phyloP scores from a whole-genome alignment of 35 echinoderm and acorn worm genomes.

The Apostichopus parvimensis region DNA sequence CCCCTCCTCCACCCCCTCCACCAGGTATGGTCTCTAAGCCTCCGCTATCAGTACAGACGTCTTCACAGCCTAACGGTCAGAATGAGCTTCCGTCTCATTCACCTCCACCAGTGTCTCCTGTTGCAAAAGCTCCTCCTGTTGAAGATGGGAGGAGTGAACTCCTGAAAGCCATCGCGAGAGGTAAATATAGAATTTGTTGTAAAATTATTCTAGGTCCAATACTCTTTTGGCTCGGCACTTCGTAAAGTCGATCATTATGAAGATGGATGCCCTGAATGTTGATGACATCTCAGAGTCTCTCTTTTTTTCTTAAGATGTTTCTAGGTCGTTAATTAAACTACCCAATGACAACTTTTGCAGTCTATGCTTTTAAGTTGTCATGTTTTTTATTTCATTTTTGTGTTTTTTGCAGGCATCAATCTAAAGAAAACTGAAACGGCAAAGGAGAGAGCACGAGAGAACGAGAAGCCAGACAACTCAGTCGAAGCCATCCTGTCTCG shows the following conservation, averaged over 20 bases:
- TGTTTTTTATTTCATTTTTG: background rate
- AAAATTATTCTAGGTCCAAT: background rate
- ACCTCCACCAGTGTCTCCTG: constrained; percentile 38
- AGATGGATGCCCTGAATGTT: too few relatives aligned
- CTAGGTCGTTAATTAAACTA: too few relatives aligned
- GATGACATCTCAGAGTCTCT: too few relatives aligned
- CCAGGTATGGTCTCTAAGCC: constrained; percentile 29
- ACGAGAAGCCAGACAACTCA: constrained; percentile 63
- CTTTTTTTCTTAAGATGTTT: too few relatives aligned
- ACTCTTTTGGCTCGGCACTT: background rate
- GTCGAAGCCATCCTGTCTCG: constrained; percentile 92
- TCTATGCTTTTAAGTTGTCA: background rate
- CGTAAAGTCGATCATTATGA: too few relatives aligned
- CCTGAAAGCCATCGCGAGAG: constrained; percentile 75
- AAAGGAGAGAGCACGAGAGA: constrained; percentile 60
- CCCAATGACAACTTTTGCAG: too few relatives aligned
- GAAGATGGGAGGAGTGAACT: constrained; percentile 74
- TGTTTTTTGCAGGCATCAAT: constrained; percentile 71
- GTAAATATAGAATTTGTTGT: background rate
- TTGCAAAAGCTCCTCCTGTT: constrained; percentile 28
- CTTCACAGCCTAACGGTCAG: constrained; percentile 5
- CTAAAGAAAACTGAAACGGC: constrained; percentile 76
- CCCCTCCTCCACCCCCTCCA: constrained; percentile 42
- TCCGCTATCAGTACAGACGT: constrained; percentile 23
- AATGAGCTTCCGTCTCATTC: background rate